Evolutionary conservation across 2,797 vertebrate species (phyloP).

Genomic region (Acanthiza pusilla): DNA sequence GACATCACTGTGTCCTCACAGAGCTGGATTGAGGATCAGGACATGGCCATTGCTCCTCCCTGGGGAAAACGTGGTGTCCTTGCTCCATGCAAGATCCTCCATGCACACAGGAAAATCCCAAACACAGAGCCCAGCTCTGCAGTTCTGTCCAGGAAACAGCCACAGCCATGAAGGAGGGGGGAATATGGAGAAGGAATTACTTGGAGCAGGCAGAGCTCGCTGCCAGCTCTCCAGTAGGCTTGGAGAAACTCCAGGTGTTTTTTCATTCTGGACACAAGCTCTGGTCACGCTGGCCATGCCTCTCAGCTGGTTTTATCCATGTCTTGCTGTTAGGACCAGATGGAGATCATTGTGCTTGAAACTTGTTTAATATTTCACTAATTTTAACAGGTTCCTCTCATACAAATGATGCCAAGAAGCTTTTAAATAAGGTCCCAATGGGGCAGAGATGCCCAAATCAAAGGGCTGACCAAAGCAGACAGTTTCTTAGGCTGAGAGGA

Average conservation of each 20-base stretch:
- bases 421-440: background rate
- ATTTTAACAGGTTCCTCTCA: background rate
- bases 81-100: background rate
- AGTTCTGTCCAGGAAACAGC: background rate
- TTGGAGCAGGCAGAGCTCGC: background rate
- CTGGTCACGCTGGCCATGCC: background rate
- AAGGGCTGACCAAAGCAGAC: background rate
- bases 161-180: background rate
- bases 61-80: background rate
- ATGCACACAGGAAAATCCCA: background rate
- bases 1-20: background rate
- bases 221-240: background rate
- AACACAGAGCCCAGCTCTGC: background rate
- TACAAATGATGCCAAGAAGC: background rate
- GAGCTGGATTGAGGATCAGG: background rate
- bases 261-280: background rate
- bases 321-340: background rate
- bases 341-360: background rate
- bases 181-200: background rate
- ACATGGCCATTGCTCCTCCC: accelerated
- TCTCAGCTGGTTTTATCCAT: background rate
- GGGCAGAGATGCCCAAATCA: background rate
- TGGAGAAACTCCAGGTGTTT: background rate
- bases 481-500: background rate
- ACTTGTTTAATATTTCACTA: background rate